Evolutionary conservation across 2,113 vertebrate genomes (phyloP).

Genomic region (Caretta caretta): DNA sequence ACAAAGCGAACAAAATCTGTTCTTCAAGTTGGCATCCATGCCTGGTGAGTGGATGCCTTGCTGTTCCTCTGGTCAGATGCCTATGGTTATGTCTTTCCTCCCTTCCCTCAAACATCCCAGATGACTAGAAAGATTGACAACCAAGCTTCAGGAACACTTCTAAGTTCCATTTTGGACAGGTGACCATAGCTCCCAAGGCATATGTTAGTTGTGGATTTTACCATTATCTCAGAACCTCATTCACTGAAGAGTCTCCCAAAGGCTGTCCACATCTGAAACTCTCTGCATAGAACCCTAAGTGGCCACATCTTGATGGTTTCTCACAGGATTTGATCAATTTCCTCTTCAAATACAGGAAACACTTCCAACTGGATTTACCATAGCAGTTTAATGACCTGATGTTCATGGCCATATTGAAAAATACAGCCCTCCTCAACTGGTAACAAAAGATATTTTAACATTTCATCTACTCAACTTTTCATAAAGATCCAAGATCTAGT

Average conservation of each 20-base stretch:
- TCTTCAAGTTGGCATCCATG: neutral
- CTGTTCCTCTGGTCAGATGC: neutral
- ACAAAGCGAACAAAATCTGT: neutral
- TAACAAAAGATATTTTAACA: neutral
- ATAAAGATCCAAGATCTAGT: neutral
- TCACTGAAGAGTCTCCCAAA: neutral
- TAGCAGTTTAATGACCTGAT: neutral
- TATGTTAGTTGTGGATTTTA: neutral
- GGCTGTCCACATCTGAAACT: neutral
- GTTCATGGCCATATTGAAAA: neutral
- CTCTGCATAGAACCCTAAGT: neutral
- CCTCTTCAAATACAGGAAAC: neutral
- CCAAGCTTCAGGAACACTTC: neutral
- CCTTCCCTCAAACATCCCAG: too few species aligned
- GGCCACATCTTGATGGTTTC: neutral
- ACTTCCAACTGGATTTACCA: neutral
- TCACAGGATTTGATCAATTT: neutral
- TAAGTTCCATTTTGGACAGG: neutral
- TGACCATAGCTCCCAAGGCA: neutral
- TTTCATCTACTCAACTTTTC: neutral
- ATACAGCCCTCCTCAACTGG: neutral
- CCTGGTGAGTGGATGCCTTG: neutral
- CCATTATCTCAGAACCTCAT: neutral
- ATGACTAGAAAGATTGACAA: neutral
- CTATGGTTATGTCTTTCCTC: neutral